Evolutionary conservation across 2,113 vertebrate species (phyloP).

Genomic region (Pantherophis guttatus): DNA sequence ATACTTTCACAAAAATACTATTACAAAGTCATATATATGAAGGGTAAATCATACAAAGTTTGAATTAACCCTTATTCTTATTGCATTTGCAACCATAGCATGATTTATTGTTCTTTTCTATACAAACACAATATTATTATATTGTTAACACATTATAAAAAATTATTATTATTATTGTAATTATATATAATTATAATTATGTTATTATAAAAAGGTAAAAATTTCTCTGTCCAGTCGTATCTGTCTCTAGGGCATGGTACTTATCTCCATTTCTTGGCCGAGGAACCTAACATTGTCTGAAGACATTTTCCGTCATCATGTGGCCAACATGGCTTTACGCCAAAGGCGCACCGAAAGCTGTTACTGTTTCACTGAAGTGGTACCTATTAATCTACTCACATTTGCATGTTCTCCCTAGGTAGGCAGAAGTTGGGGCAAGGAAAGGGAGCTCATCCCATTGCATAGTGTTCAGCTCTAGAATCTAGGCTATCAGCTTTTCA

Average conservation of each 20-base stretch:
- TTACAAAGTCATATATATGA: neutral
- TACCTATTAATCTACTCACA: neutral
- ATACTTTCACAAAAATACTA: neutral
- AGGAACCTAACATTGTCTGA: neutral
- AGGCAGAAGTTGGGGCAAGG: neutral
- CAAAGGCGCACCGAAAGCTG: neutral
- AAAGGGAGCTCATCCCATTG: neutral
- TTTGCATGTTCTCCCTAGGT: neutral
- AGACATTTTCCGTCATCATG: neutral
- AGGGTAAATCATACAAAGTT: neutral
- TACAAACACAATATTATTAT: neutral
- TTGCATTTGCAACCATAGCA: neutral
- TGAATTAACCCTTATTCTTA: neutral
- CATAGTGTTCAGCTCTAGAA: neutral
- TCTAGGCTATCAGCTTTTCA: neutral
- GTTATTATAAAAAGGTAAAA: neutral
- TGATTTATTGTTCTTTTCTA: neutral
- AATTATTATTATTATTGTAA: too few species aligned
- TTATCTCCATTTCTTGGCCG: neutral
- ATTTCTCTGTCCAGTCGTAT: neutral
- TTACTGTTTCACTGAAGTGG: neutral
- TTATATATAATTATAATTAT: neutral
- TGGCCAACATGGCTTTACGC: neutral
- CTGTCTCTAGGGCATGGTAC: neutral
- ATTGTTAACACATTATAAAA: too few species aligned